These are phyloP conservation scores for Nerophis lumbriciformis DNA, from an alignment of 2,113 vertebrate genomes.

Conservation along the genomic window DNA sequence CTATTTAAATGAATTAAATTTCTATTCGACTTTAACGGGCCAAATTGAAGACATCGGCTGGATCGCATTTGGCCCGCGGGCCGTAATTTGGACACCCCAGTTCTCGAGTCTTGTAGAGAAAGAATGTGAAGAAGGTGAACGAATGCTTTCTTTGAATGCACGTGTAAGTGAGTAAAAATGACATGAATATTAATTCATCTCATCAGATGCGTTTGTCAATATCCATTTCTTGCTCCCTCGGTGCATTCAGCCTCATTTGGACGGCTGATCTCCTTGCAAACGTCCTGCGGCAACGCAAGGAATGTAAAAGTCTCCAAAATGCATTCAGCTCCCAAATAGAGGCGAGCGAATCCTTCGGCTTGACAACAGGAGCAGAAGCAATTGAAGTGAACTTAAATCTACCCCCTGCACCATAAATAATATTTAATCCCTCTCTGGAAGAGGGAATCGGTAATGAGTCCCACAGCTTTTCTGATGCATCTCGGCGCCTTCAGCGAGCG, in stretches of 20 bases:
- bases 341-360: slow-evolving; percentile 55
- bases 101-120: too few species aligned
- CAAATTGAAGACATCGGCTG: too few species aligned
- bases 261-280: slow-evolving; percentile 27
- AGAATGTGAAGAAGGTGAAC: too few species aligned
- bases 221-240: slow-evolving; percentile 17
- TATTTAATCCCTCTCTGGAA: slow-evolving; percentile 62
- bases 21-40: too few species aligned
- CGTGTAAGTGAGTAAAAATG: too few species aligned
- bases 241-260: slow-evolving; percentile 22
- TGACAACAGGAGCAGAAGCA: slow-evolving; percentile 60
- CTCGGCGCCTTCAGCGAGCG: slow-evolving; percentile 48
- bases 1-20: too few species aligned
- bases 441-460: slow-evolving; percentile 52
- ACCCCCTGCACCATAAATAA: slow-evolving; percentile 63
- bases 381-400: slow-evolving; percentile 61
- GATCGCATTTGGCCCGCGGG: too few species aligned
- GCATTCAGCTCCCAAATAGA: slow-evolving; percentile 41
- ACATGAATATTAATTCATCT: too few species aligned
- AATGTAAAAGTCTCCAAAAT: slow-evolving; percentile 31
- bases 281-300: slow-evolving; percentile 28
- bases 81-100: too few species aligned
- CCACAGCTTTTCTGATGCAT: slow-evolving; percentile 51
- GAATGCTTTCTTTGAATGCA: too few species aligned
- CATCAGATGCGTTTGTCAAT: slow-evolving; percentile 26